Evolutionary conservation across 2,888 invertebrate species (phyloP).

Genomic region (Acanthosepion pharaonis): DNA sequence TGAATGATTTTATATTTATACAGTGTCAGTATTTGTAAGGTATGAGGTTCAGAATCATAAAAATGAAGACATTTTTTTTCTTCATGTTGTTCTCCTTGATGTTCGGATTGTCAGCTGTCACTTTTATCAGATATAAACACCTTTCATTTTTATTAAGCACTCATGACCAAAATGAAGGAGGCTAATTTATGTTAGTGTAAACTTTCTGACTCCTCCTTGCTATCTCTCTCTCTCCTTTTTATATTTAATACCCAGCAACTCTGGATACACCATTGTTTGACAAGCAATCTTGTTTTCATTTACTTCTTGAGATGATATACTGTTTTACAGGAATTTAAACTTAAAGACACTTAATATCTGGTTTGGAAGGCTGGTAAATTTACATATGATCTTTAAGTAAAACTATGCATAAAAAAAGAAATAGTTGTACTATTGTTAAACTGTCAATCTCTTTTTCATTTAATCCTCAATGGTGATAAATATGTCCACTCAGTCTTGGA

Average conservation of each 20-base stretch:
- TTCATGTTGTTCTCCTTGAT: not conserved
- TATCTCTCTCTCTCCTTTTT: not conserved
- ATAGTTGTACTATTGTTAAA: no score
- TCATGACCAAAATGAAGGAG: not conserved
- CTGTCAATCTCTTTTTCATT: no score
- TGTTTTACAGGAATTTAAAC: not conserved
- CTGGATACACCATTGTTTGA: not conserved
- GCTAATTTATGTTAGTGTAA: not conserved
- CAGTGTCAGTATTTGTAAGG: not conserved
- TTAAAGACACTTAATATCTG: not conserved
- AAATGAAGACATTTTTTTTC: not conserved
- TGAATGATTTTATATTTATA: no score
- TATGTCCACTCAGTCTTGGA: no score
- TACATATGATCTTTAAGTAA: not conserved
- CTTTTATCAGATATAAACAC: not conserved
- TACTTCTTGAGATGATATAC: not conserved
- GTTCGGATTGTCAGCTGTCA: not conserved
- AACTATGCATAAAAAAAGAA: no score
- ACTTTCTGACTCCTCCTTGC: not conserved
- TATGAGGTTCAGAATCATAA: not conserved
- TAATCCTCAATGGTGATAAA: no score
- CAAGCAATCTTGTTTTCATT: not conserved
- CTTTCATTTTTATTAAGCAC: not conserved
- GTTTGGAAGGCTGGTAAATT: not conserved
- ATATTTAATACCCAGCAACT: not conserved